Evolutionary conservation across 2,113 vertebrate genomes (phyloP).

Genomic region (Vireo altiloquus): DNA sequence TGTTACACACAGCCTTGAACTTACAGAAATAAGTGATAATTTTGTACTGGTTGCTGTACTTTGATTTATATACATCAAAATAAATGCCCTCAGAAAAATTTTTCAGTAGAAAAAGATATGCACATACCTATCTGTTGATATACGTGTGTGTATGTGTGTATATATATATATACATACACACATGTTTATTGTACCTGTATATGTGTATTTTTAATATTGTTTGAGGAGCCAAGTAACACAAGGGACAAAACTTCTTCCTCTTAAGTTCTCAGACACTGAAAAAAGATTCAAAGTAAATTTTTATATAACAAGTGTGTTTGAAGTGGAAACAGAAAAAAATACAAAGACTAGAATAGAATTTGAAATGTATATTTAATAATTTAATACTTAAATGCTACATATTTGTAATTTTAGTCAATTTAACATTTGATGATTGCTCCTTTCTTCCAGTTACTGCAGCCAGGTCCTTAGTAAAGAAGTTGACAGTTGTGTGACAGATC

Average conservation of each 20-base stretch:
- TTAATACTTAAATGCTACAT: not conserved
- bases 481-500: conserved; percentile 85
- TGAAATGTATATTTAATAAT: not conserved
- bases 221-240: not conserved
- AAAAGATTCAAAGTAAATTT: not conserved
- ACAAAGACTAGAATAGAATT: not conserved
- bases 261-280: not conserved
- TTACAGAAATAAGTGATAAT: not conserved
- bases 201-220: not conserved
- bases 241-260: not conserved
- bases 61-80: not conserved
- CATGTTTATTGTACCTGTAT: not conserved
- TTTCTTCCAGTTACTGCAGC: conserved; percentile 87
- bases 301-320: not conserved
- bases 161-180: not conserved
- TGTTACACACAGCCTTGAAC: not conserved
- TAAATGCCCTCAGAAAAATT: not conserved
- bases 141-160: too few relatives aligned
- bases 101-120: not conserved
- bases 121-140: not conserved
- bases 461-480: conserved; percentile 96
- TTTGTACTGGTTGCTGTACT: not conserved
- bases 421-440: not conserved
- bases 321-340: not conserved
- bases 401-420: not conserved